Evolutionary conservation across 2,113 vertebrate genomes (phyloP).

Genomic region (Sminthopsis crassicaudata): DNA sequence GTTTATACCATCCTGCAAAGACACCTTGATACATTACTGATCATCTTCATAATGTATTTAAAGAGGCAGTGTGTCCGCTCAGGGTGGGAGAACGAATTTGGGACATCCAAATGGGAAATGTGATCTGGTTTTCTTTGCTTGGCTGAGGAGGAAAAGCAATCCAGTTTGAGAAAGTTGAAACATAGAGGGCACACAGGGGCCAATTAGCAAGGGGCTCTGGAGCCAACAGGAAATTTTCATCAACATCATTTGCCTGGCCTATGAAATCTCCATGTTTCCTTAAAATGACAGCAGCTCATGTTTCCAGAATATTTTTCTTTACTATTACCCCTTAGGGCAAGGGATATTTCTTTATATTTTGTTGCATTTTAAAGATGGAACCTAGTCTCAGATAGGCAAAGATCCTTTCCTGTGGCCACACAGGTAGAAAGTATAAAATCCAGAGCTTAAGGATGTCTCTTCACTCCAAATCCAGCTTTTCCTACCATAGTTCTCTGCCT

Average conservation of each 20-base stretch:
- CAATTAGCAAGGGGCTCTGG: slow-evolving; percentile 3
- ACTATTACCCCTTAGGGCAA: neutral
- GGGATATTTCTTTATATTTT: neutral
- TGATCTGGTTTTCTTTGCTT: slow-evolving; percentile 75
- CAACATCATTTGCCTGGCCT: neutral
- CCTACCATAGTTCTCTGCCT: neutral
- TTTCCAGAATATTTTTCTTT: neutral
- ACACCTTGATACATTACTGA: slow-evolving; percentile 90
- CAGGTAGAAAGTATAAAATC: neutral
- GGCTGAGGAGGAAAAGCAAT: slow-evolving; percentile 77
- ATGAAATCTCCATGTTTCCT: neutral
- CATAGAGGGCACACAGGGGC: neutral
- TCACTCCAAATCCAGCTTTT: neutral
- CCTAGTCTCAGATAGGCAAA: neutral
- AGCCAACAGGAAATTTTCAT: slow-evolving; percentile 14
- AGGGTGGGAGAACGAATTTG: slow-evolving; percentile 75
- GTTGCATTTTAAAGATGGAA: neutral
- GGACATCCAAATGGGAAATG: slow-evolving; percentile 81
- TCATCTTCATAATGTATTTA: slow-evolving; percentile 87
- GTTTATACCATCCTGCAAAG: slow-evolving; percentile 88
- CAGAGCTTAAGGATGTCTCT: neutral
- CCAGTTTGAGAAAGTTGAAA: slow-evolving; percentile 56
- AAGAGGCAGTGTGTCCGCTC: slow-evolving; percentile 80
- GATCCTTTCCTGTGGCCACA: neutral
- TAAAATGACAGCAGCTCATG: slow-evolving; percentile 17